Base-by-base conservation (phyloP, 2,888 invertebrate genomes). In the Agelastica alni region DNA sequence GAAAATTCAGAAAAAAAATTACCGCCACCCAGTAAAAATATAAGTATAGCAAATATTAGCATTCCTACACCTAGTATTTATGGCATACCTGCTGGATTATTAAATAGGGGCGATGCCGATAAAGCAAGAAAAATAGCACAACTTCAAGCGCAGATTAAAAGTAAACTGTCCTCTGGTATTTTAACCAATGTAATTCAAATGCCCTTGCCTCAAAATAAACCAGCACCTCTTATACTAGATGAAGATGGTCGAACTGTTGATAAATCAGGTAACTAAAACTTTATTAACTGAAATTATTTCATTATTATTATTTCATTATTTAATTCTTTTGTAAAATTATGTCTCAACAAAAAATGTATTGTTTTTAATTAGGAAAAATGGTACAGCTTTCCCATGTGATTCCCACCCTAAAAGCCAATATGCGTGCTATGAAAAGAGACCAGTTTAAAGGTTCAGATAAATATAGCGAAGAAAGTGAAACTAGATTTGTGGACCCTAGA, bases 341-440 rank as follows among this genome's bases (percentile, higher is more conserved):
- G n/a, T n/a, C n/a, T n/a, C n/a, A n/a, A n/a, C n/a, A n/a, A n/a
- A n/a, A n/a, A n/a, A n/a, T n/a, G n/a, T n/a, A n/a, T n/a, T n/a
- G n/a, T n/a, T n/a, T n/a, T n/a, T n/a, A n/a, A n/a, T n/a, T 20
- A 55, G 55, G 55, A 13, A 83, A 86, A 75, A 85, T 93, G 48
- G 88, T 97, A 1, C 92, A 94, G 69, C 82, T 98, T 37, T 91
- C 93, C 0, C 93, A 93, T 55, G 88, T 95, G 2, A 89, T 89
- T 2, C 96, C 96, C 0, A 96, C 96, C 0, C 80, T 96, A 0
- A 96, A 96, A 85, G 96, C 96, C 0, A 97, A 97, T 73, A 96
- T 97, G 66, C 80, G 96, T 43, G 96, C 96, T 0, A 93, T 95
- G 70, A 91, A 93, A 45, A 83, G 93, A 42, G 95, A 95, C 71